phyloP scores from a whole-genome alignment of 1,140 invertebrate genomes.

The Leptopilina clavipes region DNA sequence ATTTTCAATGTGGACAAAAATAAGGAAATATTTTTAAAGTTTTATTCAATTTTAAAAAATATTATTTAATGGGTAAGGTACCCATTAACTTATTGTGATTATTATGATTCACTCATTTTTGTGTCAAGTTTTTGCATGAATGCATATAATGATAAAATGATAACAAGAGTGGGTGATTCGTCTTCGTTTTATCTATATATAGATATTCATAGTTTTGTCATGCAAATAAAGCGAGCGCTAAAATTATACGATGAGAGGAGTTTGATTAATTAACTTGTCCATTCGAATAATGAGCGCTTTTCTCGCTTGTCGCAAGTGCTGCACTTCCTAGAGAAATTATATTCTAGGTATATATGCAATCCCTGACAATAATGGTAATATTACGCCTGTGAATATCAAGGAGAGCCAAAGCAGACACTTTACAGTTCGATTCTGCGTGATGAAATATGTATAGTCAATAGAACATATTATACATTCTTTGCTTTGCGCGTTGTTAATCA shows the following conservation, averaged over 20 bases:
- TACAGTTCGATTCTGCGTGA: not conserved
- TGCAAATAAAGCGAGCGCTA: slow-evolving; percentile 5
- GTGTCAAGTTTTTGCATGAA: not conserved
- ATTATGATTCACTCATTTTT: too few relatives aligned
- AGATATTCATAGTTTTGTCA: not conserved
- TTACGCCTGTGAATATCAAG: not conserved
- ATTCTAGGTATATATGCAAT: not conserved
- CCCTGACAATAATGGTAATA: not conserved
- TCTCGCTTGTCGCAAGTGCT: not conserved
- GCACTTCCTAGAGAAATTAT: not conserved
- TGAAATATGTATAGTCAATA: not conserved
- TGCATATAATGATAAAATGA: slow-evolving; percentile 1
- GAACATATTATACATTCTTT: not conserved
- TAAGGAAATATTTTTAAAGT: too few relatives aligned
- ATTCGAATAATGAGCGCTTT: slow-evolving; percentile 7
- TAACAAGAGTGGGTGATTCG: not conserved
- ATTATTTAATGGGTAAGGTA: too few relatives aligned
- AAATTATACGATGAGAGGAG: slow-evolving; percentile 6
- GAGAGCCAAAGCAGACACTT: not conserved
- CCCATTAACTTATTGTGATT: too few relatives aligned
- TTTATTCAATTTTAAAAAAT: too few relatives aligned
- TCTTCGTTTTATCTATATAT: not conserved
- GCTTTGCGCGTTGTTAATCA: not conserved
- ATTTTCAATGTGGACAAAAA: too few relatives aligned
- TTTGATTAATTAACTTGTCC: slow-evolving; percentile 3